Evolutionary conservation across 2,888 invertebrate species (phyloP), one percentile per base, ranked within the genome.

Genomic region (Drosophila niveifrons): DNA sequence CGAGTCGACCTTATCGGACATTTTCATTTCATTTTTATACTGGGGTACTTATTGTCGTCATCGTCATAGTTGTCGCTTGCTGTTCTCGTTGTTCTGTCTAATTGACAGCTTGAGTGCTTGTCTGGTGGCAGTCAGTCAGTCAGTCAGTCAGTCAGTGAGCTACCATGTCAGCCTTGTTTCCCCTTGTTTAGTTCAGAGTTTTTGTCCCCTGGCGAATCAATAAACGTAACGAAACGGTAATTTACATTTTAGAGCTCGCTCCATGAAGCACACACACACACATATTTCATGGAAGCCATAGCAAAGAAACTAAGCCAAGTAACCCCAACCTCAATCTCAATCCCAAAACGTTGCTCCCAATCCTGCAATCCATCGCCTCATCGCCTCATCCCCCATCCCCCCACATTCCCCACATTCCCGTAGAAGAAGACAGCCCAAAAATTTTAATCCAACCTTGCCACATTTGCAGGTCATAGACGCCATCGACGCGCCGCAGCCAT

Each of bases 381-480:
- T 28, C 50, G 3, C 23, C 23, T 23, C 23, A 23, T 13, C 13
- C 34, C 10, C 57, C 13, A 6, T 13, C 3, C 13, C 17, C 28
- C 18, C 18, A 13, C 9, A 3, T 28, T 23, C 23, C 6, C 23
- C 23, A 23, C 23, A 23, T 23, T 23, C 23, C 23, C 23, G 23
- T 23, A 23, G 23, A 23, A 23, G 23, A 23, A 23, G 29, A 9
- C 36, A 67, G 31, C 29, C 48, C 43, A 44, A 58, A 43, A 23
- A 23, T 23, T 62, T 58, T 68, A 77, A 77, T 75, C 75, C 68
- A 75, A 75, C 75, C 75, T 75, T 75, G 75, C 78, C 75, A 75
- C 69, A 76, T 66, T 69, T 69, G 53, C 85, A 83, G 83, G 83
- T 88, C 83, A 88, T 85, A 83, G 85, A 82, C 88, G 85, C 63